Conservation (phyloP, 2,797 vertebrate species). For the Brachymystax lenok region DNA sequence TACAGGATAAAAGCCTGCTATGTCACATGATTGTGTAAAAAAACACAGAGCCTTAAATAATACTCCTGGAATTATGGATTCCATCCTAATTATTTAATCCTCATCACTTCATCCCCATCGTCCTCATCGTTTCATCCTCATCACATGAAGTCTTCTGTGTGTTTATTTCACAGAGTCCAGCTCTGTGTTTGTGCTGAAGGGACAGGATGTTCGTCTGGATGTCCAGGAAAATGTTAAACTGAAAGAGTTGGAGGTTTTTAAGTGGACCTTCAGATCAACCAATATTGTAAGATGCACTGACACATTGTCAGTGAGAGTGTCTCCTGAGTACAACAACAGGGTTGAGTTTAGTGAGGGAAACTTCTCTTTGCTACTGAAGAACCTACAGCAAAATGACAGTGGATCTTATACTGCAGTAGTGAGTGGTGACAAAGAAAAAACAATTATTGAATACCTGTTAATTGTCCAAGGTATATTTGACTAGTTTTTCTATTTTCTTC, state of each 20-base stretch:
- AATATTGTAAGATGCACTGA: not conserved
- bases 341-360: not conserved
- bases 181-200: conserved; percentile 16
- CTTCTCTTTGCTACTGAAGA: conserved; percentile 41
- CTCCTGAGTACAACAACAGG: not conserved
- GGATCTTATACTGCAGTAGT: conserved; percentile 5
- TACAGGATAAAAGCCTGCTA: too few relatives aligned
- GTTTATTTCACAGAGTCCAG: conserved; percentile 23
- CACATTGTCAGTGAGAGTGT: rapidly evolving
- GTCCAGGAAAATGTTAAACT: rapidly evolving
- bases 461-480: conserved; percentile 45
- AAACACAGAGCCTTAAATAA: too few relatives aligned
- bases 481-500: too few relatives aligned
- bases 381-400: conserved; percentile 20
- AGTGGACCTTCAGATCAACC: not conserved
- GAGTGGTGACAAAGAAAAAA: rapidly evolving
- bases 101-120: too few relatives aligned
- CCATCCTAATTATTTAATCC: too few relatives aligned
- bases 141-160: not conserved
- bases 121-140: too few relatives aligned
- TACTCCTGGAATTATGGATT: too few relatives aligned
- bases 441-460: rapidly evolving
- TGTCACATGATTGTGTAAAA: too few relatives aligned
- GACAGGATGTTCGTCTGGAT: conserved; percentile 23
- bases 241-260: rapidly evolving